A percentile compares a stretch with the other conserved stretches of the same genome.
phyloP scores from a whole-genome alignment of 1,140 invertebrate genomes.

The Drosophila lowei region DNA sequence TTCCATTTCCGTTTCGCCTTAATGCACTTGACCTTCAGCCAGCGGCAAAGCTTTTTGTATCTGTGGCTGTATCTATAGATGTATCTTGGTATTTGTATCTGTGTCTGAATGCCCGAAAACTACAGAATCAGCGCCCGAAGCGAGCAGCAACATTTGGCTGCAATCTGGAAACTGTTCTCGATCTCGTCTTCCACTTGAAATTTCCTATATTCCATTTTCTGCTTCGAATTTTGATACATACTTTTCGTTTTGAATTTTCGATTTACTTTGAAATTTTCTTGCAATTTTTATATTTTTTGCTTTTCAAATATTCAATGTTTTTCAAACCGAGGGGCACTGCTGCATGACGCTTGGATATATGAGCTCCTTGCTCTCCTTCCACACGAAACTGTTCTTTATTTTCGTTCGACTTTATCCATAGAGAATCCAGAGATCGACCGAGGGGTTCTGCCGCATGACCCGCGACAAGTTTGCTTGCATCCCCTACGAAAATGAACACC shows the following conservation, averaged over 20 bases:
- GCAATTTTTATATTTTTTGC: no score
- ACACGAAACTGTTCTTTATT: no score
- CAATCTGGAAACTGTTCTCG: slow-evolving; percentile 15
- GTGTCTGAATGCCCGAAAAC: background rate
- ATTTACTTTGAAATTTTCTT: no score
- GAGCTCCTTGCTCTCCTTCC: no score
- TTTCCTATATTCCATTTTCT: background rate
- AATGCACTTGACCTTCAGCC: slow-evolving; percentile 76
- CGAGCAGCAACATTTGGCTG: slow-evolving; percentile 24
- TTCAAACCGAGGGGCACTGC: no score
- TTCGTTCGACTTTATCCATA: no score
- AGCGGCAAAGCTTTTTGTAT: slow-evolving; percentile 9
- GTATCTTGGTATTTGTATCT: background rate
- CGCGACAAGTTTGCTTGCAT: no score
- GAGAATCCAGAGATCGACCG: no score
- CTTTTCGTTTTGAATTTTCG: background rate
- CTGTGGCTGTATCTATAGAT: background rate
- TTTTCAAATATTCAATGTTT: no score
- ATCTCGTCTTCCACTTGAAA: slow-evolving; percentile 2
- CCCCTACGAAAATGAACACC: no score
- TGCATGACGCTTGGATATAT: no score
- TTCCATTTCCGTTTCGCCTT: slow-evolving; percentile 73
- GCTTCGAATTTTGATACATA: background rate
- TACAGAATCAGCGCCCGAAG: slow-evolving; percentile 10
- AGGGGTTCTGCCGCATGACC: no score